These are phyloP conservation scores for Philhelius pedissequus DNA, from an alignment of 2,888 invertebrate species.

Conservation along the genomic window DNA sequence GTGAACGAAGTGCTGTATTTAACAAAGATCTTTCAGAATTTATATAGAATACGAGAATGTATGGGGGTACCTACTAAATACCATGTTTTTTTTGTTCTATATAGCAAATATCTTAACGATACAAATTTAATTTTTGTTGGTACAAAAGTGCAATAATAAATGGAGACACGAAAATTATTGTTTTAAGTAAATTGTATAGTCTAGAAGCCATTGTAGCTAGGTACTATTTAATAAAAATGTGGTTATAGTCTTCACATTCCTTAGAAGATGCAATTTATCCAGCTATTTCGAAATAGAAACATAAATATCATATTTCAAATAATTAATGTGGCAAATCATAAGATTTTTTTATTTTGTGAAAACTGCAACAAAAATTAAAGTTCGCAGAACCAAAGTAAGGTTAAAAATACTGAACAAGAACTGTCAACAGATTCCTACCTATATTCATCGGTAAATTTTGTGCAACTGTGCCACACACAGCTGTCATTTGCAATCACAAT, in stretches of 20 bases:
- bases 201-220: neutral
- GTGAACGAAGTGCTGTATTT: too few relatives aligned
- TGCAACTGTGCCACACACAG: constrained; percentile 65
- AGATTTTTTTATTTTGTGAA: constrained; percentile 10
- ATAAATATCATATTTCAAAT: neutral
- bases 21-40: too few relatives aligned
- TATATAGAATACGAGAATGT: too few relatives aligned
- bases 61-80: too few relatives aligned
- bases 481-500: constrained; percentile 66
- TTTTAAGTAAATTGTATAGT: neutral
- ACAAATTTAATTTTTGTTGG: too few relatives aligned
- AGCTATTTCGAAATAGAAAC: neutral
- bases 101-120: too few relatives aligned
- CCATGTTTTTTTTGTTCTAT: too few relatives aligned
- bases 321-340: neutral
- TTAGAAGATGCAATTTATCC: neutral
- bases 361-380: constrained; percentile 30
- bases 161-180: neutral
- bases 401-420: constrained; percentile 57
- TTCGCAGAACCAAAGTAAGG: constrained; percentile 33
- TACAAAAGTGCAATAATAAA: too few relatives aligned
- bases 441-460: constrained; percentile 64
- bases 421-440: constrained; percentile 63
- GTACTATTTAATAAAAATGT: neutral
- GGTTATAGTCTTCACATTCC: neutral